Evolutionary conservation across 2,113 vertebrate species (phyloP).

Genomic region (Ameiurus melas): DNA sequence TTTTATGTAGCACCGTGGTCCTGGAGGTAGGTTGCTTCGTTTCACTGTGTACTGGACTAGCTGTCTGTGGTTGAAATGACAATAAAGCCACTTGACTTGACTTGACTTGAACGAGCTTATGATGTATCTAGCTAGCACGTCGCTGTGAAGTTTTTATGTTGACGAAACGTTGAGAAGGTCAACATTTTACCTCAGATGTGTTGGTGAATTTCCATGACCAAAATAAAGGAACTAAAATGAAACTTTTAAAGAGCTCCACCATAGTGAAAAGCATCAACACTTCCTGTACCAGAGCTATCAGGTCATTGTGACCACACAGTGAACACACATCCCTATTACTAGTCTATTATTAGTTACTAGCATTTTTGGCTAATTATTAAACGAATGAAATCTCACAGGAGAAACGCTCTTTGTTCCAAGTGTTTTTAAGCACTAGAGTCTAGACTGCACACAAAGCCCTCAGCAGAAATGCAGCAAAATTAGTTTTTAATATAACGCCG

Average conservation of each 20-base stretch:
- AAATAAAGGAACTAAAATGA: neutral
- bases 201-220: neutral
- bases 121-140: neutral
- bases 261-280: neutral
- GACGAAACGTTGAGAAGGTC: neutral
- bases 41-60: no score
- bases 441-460: neutral
- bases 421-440: constrained; percentile 6
- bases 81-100: no score
- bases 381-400: neutral
- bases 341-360: neutral
- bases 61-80: no score
- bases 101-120: neutral
- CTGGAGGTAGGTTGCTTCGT: no score
- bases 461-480: constrained; percentile 17
- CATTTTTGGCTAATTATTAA: neutral
- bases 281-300: neutral
- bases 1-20: no score
- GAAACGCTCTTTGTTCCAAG: neutral
- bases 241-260: neutral
- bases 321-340: neutral
- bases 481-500: constrained; percentile 40
- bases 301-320: neutral
- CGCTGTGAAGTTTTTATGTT: neutral
- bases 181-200: neutral